These are phyloP conservation scores for Tipula vernalis DNA, from an alignment of 2,888 invertebrate species.

Conservation along the genomic window DNA sequence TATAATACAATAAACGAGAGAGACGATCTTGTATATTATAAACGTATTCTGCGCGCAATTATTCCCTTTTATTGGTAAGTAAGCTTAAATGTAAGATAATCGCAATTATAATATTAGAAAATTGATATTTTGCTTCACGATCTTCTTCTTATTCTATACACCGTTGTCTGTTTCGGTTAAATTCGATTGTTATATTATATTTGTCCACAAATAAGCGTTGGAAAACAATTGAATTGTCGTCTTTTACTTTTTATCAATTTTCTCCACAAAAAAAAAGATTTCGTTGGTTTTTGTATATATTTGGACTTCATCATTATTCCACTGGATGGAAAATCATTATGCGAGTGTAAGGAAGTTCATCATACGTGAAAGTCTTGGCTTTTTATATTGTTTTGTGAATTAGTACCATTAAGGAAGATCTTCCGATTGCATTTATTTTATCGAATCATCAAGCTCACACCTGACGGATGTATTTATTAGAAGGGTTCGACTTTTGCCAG, in stretches of 20 bases:
- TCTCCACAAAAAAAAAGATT: background rate
- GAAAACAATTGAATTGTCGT: background rate
- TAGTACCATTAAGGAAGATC: no score
- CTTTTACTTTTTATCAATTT: constrained; percentile 4
- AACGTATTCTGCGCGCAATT: background rate
- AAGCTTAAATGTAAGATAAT: background rate
- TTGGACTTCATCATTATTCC: no score
- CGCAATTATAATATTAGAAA: constrained; percentile 4
- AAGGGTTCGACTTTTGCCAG: no score
- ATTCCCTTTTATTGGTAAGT: background rate
- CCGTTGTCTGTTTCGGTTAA: background rate
- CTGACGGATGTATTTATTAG: no score
- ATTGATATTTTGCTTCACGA: background rate
- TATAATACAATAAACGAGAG: background rate
- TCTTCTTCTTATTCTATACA: background rate
- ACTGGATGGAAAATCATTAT: no score
- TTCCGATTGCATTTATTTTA: no score
- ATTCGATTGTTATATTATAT: background rate
- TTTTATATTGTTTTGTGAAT: no score
- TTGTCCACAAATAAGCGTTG: background rate
- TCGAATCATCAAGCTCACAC: no score
- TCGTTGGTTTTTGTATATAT: no score
- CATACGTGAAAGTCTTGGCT: no score
- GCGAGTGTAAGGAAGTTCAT: no score
- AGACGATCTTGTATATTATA: background rate